These are phyloP conservation scores for Cromileptes altivelis DNA, from an alignment of 2,113 vertebrate species.

Conservation along the genomic window DNA sequence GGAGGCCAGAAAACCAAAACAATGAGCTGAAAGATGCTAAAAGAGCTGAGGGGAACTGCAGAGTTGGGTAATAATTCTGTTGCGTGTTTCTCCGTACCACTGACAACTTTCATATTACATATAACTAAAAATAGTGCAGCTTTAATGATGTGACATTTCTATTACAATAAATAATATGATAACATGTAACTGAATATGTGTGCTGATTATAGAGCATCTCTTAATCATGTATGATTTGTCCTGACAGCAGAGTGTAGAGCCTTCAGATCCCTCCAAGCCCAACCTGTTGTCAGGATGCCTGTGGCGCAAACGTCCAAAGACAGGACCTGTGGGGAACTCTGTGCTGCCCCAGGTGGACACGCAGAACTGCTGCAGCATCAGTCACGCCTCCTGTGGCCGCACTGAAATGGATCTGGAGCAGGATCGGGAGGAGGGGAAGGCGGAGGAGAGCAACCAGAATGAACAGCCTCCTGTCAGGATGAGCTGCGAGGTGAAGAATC, in stretches of 20 bases:
- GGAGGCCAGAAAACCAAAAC: not conserved
- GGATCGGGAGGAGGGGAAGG: constrained; percentile 48
- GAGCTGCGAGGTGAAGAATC: constrained; percentile 87
- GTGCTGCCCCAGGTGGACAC: constrained; percentile 82
- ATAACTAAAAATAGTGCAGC: not conserved
- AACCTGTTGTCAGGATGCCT: constrained; percentile 78
- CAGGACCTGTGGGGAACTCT: constrained; percentile 81
- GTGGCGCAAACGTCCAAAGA: constrained; percentile 80
- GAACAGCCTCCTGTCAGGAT: constrained; percentile 64
- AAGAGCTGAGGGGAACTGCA: not conserved
- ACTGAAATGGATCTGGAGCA: constrained; percentile 78
- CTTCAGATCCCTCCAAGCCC: constrained; percentile 60
- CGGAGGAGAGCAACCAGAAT: constrained; percentile 44
- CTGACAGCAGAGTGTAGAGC: constrained; percentile 77
- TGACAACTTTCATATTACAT: not conserved
- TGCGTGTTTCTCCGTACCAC: not conserved
- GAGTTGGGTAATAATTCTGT: not conserved
- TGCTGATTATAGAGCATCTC: not conserved
- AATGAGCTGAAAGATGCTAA: not conserved
- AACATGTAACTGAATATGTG: not conserved
- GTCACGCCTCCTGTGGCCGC: constrained; percentile 87
- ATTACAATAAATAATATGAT: not conserved
- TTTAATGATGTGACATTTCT: not conserved
- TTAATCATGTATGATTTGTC: not conserved
- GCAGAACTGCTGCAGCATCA: constrained; percentile 91